Base-by-base conservation (phyloP, 2,113 vertebrate genomes). In the Pungitius pungitius region DNA sequence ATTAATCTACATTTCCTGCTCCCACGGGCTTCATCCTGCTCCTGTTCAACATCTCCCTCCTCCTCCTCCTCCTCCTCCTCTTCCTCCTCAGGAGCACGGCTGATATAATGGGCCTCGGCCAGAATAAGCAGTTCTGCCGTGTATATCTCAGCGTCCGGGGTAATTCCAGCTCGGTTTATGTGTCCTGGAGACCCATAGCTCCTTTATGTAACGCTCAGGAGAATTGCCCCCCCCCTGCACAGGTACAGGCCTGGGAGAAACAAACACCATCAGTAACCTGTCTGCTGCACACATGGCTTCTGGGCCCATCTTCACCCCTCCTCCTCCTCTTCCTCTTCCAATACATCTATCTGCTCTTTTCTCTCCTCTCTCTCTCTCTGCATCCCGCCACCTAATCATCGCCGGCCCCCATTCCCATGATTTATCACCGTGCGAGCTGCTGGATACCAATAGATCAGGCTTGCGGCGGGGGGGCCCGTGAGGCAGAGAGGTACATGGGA, bases 231-330 rank as follows among this genome's bases (percentile, higher is more conserved):
- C 84, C 83, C 89, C 87, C 89, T 84, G 86, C 85, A 73, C 89
- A 89, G 90, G 90, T 86, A 90, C 86, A 65, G 88, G 87, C 86
- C 88, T 88, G 66, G 64, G 85, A 91, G 90, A 92, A 92, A 92
- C 91, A 93, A 93, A 93, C 91, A 91, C 85, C 91, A 94, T 93
- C 92, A 91, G 93, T 94, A 94, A 94, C 89, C 91, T 91, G 88
- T 90, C 92, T 86, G 76, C 66, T 43, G 69, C 68, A 75, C 85
- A 68, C 62, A 17, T 75, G 74, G 73, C 85, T 79, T 63, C 84
- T 37, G 69, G 40, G 80, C 80, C 77, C 84, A 79, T 75, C 78
- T 79, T 74, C 77, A 61, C 82, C 80, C 72, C 78, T 49, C 78
- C 60, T 70, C 69, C 75, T 35, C 73, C 77, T 51, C 78, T 52